Evolutionary conservation across 2,797 vertebrate genomes (phyloP), one percentile per base, ranked within the genome.

Genomic region (Silurus aristotelis): DNA sequence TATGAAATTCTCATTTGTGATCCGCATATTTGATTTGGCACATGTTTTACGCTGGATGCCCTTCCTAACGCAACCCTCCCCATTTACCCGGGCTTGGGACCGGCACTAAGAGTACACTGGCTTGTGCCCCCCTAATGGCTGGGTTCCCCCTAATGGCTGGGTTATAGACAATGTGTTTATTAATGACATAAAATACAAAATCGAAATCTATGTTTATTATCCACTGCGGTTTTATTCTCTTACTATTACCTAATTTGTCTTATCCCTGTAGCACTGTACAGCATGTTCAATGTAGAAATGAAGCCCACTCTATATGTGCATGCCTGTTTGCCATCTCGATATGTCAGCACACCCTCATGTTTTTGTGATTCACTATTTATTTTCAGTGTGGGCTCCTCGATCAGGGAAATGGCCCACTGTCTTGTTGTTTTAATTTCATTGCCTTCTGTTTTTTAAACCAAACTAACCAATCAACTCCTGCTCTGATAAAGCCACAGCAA

Each of bases 311-410:
- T 75, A 84, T 73, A 75, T 60, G 19, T 19, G 38, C 58, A 75
- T 83, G 13, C 64, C 31, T 72, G 58, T 73, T 72, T 80, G 58
- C 82, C 48, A 78, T 80, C 77, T 80, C 0, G 10, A 71, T 67
- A 64, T 82, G 66, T 56, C 79, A 78, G 72, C 43, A 81, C 58
- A 85, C 83, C 72, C 66, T 87, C 63, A 66, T 78, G 72, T 72
- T 63, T 79, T 84, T 82, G 46, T 82, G 87, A 85, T 87, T 85
- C 83, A 83, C 46, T 87, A 66, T 84, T 83, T 87, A 87, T 84
- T 84, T 87, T 84, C 77, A 80, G 82, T 84, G 82, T 87, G 78
- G 82, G 66, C 61, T 56, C 56, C 63, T 73, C 73, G 63, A 38
- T 60, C 77, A 87, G 22, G 80, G 77, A 80, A 75, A 60, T 61